Conservation (phyloP, 1,140 invertebrate species). For the Drosophila serrata region DNA sequence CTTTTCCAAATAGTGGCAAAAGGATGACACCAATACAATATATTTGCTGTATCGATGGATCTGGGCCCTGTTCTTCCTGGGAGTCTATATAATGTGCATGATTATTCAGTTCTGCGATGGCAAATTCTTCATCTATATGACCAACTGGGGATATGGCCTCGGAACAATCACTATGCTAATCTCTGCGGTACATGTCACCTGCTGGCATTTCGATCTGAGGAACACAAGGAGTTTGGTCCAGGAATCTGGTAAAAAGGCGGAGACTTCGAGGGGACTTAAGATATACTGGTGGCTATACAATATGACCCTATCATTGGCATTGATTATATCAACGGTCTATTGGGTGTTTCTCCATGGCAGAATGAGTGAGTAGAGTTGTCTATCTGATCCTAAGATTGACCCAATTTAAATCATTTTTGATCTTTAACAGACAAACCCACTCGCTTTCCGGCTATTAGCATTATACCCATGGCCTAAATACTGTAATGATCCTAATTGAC, state of each 20-base stretch:
- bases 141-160: slow-evolving; percentile 90
- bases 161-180: slow-evolving; percentile 83
- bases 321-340: slow-evolving; percentile 88
- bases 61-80: slow-evolving; percentile 86
- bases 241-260: slow-evolving; percentile 59
- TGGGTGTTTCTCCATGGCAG: slow-evolving; percentile 88
- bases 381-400: neutral
- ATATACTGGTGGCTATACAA: slow-evolving; percentile 88
- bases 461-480: slow-evolving; percentile 91
- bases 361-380: slow-evolving; percentile 68
- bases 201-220: slow-evolving; percentile 73
- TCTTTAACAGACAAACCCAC: slow-evolving; percentile 65
- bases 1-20: slow-evolving; percentile 86
- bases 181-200: slow-evolving; percentile 72
- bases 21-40: slow-evolving; percentile 70
- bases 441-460: slow-evolving; percentile 87
- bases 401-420: neutral
- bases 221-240: slow-evolving; percentile 59
- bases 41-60: slow-evolving; percentile 88
- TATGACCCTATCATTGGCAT: slow-evolving; percentile 86
- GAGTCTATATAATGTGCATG: slow-evolving; percentile 86
- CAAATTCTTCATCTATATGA: slow-evolving; percentile 89
- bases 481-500: slow-evolving; percentile 90
- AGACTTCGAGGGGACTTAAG: slow-evolving; percentile 60
- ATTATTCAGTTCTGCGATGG: slow-evolving; percentile 85